Evolutionary conservation across 1,140 invertebrate species (phyloP).

Genomic region (Meloidogyne exigua): DNA sequence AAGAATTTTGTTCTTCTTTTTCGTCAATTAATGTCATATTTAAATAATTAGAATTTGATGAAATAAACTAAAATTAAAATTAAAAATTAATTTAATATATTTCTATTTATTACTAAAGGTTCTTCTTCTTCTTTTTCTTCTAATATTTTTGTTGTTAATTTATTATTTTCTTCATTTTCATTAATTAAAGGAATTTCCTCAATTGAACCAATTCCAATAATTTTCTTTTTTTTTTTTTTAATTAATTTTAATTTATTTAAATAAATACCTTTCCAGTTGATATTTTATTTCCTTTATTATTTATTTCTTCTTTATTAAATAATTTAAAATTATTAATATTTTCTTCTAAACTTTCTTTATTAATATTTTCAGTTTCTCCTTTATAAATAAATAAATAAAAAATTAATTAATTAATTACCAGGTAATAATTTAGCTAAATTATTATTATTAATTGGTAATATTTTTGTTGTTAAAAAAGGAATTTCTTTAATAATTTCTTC

Average conservation of each 20-base stretch:
- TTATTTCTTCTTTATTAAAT: not conserved
- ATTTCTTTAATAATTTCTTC: not conserved
- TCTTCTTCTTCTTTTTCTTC: not conserved
- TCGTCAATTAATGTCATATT: constrained; percentile 27
- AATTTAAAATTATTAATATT: not conserved
- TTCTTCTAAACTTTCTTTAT: not conserved
- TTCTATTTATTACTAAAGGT: constrained; percentile 16
- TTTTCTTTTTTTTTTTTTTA: constrained; percentile 6
- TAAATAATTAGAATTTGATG: constrained; percentile 8
- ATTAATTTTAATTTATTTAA: not conserved
- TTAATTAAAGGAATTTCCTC: constrained; percentile 23
- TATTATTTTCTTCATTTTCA: constrained; percentile 1
- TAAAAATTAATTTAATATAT: constrained; percentile 20
- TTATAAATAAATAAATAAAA: not conserved
- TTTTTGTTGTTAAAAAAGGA: not conserved
- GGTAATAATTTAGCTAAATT: not conserved
- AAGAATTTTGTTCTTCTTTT: not conserved
- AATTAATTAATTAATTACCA: not conserved
- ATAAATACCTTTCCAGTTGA: not conserved
- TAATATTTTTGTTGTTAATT: not conserved
- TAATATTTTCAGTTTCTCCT: not conserved
- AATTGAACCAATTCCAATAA: constrained; percentile 24
- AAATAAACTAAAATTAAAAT: constrained; percentile 9
- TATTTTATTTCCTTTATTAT: constrained; percentile 5
- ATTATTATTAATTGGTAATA: not conserved